phyloP scores from a whole-genome alignment of 2,888 invertebrate species.

The Xylota sylvarum region DNA sequence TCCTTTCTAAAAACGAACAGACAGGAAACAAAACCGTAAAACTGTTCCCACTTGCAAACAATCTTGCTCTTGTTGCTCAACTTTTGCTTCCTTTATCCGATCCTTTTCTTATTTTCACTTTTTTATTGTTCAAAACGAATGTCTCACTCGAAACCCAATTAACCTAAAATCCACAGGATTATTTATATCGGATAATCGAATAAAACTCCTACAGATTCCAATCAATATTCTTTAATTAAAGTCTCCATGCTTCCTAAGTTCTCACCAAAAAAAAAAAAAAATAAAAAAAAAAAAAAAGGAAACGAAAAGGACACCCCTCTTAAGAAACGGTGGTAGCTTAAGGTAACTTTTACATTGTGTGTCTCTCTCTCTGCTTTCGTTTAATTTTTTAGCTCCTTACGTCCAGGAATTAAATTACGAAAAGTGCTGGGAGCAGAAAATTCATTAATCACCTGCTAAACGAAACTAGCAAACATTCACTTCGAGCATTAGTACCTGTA shows the following conservation, averaged over 20 bases:
- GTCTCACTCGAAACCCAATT: conserved; percentile 62
- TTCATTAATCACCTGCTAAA: conserved; percentile 70
- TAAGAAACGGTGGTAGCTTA: conserved; percentile 22
- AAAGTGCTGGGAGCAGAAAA: conserved; percentile 55
- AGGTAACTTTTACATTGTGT: conserved; percentile 30
- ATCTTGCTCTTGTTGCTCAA: conserved; percentile 25
- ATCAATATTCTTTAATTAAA: conserved; percentile 73
- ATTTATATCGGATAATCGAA: conserved; percentile 47
- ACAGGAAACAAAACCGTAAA: background rate
- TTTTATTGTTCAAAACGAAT: conserved; percentile 10
- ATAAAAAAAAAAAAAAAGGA: background rate
- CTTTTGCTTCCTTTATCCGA: conserved; percentile 17
- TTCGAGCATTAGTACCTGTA: conserved; percentile 1
- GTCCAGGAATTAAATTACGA: conserved; percentile 57
- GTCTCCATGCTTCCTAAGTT: conserved; percentile 38
- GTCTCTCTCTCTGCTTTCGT: background rate
- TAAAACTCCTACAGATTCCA: conserved; percentile 42
- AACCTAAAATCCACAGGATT: conserved; percentile 62
- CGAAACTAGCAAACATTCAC: conserved; percentile 47
- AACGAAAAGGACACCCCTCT: background rate
- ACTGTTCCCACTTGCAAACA: background rate
- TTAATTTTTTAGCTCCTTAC: conserved; percentile 39
- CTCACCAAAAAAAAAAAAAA: background rate
- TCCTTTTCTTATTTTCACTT: background rate
- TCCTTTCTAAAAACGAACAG: background rate